Percentiles rank a stretch among this genome's conserved stretches.
Evolutionary conservation across 2,797 vertebrate species (phyloP).

Genomic region (Balearica regulorum): DNA sequence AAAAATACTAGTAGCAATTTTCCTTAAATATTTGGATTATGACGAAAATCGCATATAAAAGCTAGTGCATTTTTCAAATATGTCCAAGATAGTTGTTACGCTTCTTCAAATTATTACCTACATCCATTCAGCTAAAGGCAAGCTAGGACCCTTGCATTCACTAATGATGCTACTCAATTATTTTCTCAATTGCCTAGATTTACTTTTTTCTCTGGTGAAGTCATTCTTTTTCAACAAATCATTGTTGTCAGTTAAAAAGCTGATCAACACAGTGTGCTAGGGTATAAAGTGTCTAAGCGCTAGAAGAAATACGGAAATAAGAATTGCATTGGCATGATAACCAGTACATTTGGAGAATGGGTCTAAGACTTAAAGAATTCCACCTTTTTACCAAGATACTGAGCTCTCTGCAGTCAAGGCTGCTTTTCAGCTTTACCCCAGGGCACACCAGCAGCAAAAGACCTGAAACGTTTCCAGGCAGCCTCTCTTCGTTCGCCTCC

Average conservation of each 20-base stretch:
- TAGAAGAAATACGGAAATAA: neutral
- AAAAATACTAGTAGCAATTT: neutral
- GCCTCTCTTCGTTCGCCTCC: neutral
- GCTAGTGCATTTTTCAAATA: neutral
- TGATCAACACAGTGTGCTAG: neutral
- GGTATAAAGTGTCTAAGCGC: neutral
- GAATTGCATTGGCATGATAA: neutral
- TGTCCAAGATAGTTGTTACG: neutral
- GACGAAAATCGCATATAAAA: neutral
- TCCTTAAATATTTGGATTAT: neutral
- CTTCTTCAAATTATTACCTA: neutral
- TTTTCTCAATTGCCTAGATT: neutral
- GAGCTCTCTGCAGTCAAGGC: neutral
- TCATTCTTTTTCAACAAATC: neutral
- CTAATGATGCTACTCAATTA: neutral
- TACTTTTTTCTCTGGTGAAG: neutral
- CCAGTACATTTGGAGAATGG: neutral
- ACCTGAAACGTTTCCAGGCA: neutral
- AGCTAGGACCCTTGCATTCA: neutral
- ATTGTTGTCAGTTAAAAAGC: neutral
- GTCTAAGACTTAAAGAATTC: neutral
- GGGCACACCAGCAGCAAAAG: neutral
- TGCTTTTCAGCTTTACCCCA: neutral
- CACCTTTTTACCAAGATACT: neutral
- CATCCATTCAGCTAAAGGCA: neutral